Conservation (phyloP, 2,888 invertebrate genomes). For the Plemyria rubiginata region DNA sequence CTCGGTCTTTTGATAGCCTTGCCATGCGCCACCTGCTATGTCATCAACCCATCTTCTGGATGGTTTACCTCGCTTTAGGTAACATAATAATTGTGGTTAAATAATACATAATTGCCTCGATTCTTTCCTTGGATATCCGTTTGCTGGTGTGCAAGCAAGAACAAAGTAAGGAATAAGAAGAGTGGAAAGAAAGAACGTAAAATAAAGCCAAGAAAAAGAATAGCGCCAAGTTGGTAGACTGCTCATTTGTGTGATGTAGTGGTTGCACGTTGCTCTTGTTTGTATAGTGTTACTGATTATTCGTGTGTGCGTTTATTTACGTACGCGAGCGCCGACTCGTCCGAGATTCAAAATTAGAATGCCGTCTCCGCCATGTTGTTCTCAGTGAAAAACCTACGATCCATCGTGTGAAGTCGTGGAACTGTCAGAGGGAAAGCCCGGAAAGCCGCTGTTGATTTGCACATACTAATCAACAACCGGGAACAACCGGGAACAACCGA, state of each 20-base stretch:
- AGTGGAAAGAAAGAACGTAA: constrained; percentile 32
- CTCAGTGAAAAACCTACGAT: constrained; percentile 81
- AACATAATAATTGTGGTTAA: no score
- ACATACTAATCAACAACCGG: neutral
- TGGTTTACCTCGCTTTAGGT: no score
- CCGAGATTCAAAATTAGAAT: constrained; percentile 85
- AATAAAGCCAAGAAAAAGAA: constrained; percentile 25
- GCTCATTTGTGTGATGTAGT: constrained; percentile 54
- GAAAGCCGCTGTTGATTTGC: constrained; percentile 36
- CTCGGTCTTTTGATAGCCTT: no score
- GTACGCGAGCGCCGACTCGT: constrained; percentile 85
- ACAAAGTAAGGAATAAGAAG: constrained; percentile 10
- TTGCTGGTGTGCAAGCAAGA: no score
- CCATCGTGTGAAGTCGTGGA: constrained; percentile 69
- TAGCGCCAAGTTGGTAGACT: constrained; percentile 44
- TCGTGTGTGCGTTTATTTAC: constrained; percentile 85
- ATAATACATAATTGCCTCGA: constrained; percentile 3
- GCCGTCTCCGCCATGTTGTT: constrained; percentile 84
- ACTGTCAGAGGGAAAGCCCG: constrained; percentile 60
- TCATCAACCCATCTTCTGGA: no score
- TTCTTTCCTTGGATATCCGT: constrained; percentile 2
- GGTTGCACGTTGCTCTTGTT: constrained; percentile 65
- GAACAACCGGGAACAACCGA: constrained; percentile 4
- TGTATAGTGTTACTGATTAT: constrained; percentile 82
- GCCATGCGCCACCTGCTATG: no score